Base-by-base conservation (phyloP, 2,113 vertebrate genomes). In the Carollia perspicillata region DNA sequence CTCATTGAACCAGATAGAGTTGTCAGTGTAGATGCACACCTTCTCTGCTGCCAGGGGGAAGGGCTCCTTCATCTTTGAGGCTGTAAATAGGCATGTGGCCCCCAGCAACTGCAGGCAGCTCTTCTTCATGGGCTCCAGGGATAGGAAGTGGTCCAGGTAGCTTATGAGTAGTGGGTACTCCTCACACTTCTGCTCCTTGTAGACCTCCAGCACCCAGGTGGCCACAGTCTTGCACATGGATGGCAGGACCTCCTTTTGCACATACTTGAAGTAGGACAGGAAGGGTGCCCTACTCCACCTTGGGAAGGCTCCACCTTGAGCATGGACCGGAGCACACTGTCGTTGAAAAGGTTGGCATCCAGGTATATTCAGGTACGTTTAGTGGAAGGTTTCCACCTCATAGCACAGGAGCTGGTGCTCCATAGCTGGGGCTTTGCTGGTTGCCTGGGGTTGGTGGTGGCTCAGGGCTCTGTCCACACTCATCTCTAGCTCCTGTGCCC, bases 201-300 rank as follows among this genome's bases (percentile, higher is more conserved):
- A 99, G 94, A 99, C 99, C 99, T 99, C 99, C 95, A 99, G 94
- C 99, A 99, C 99, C 99, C 99, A 99, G 98, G 99, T 99, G 97
- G 99, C 99, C 95, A 99, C 99, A 97, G 99, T 99, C 98, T 99
- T 99, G 98, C 99, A 98, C 99, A 99, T 99, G 98, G 99, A 99
- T 96, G 99, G 99, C 51, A 99, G 98, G 95, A 99, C 99, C 97
- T 99, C 99, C 97, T 99, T 99, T 98, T 99, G 99, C 89, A 99
- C 99, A 95, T 99, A 99, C 98, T 99, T 99, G 98, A 99, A 99
- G 99, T 99, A 99, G 98, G 99, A 99, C 14, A 99, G 98, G 10
- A 99, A 99, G 94, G 99, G 99, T 23, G 99, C n/a, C n/a, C n/a
- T n/a, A n/a, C n/a, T n/a, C n/a, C n/a, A n/a, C n/a, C n/a, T n/a